These are phyloP conservation scores for Hiodon alosoides DNA, from an alignment of 2,113 vertebrate genomes.

Conservation along the genomic window DNA sequence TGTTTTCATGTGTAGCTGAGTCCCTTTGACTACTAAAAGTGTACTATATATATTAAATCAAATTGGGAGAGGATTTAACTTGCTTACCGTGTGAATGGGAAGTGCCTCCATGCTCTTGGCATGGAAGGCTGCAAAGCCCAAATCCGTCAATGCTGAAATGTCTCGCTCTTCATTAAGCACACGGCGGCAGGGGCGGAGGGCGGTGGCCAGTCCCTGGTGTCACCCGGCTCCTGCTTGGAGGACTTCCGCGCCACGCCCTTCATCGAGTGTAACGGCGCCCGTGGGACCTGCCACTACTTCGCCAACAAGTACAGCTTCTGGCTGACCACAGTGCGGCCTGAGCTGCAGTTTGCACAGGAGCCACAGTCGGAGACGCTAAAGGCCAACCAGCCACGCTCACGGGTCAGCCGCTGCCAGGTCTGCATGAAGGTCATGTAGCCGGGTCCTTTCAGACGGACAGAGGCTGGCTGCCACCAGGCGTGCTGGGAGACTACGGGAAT, in stretches of 20 bases:
- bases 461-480: no score
- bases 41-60: no score
- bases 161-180: conserved; percentile 64
- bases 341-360: conserved; percentile 66
- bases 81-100: no score
- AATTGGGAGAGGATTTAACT: no score
- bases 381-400: conserved; percentile 64
- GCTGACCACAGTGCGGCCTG: conserved; percentile 78
- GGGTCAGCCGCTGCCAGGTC: conserved; percentile 78
- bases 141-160: no score
- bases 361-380: conserved; percentile 73
- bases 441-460: neutral
- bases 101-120: no score
- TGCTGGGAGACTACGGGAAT: no score
- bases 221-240: conserved; percentile 89
- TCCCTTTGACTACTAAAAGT: no score
- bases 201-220: conserved; percentile 88
- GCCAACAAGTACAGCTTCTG: conserved; percentile 97
- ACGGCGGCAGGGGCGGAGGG: conserved; percentile 83
- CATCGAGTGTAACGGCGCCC: conserved; percentile 88
- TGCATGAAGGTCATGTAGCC: conserved; percentile 90
- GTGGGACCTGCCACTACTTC: conserved; percentile 90
- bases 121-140: no score
- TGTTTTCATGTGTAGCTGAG: no score
- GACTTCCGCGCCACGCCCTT: conserved; percentile 90